Conservation (phyloP, 37 sponge, comb jelly and placozoan species). For the Agelas oroides region DNA sequence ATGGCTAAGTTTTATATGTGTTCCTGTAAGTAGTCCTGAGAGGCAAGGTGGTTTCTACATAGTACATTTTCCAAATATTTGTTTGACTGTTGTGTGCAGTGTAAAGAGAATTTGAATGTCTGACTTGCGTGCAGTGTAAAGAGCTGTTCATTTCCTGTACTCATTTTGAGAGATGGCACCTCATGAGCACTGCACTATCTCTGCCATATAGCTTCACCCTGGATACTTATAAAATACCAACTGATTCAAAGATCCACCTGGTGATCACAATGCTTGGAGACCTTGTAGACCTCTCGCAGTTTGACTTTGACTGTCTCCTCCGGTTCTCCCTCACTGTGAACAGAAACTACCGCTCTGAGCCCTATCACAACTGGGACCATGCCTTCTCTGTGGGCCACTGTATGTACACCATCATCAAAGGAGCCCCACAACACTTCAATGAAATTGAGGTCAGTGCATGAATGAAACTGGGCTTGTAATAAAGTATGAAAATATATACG, state of each 20-base stretch:
- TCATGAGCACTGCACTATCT: too few species aligned
- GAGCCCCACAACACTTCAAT: conserved; percentile 26
- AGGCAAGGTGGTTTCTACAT: too few species aligned
- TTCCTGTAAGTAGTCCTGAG: too few species aligned
- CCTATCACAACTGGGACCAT: conserved; percentile 91
- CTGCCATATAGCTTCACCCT: conserved; percentile 24
- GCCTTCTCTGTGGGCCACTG: conserved; percentile 81
- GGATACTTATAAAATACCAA: conserved; percentile 20
- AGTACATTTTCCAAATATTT: too few species aligned
- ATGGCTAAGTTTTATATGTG: too few species aligned
- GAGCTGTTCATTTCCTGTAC: too few species aligned
- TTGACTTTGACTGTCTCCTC: conserved; percentile 16
- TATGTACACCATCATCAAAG: conserved; percentile 62
- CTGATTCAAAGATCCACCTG: conserved; percentile 32
- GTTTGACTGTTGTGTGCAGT: too few species aligned
- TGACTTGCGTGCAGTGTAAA: too few species aligned
- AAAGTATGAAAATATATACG: background rate
- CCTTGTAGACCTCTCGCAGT: conserved; percentile 16
- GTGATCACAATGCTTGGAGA: conserved; percentile 40
- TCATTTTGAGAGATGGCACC: too few species aligned
- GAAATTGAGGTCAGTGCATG: conserved; percentile 54
- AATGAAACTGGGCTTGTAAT: background rate
- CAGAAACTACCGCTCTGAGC: conserved; percentile 69
- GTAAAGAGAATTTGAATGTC: too few species aligned
- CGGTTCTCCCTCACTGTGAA: conserved; percentile 54